Evolutionary conservation across 2,888 invertebrate genomes (phyloP), one percentile per base, ranked within the genome.

Genomic region (Panopea generosa): DNA sequence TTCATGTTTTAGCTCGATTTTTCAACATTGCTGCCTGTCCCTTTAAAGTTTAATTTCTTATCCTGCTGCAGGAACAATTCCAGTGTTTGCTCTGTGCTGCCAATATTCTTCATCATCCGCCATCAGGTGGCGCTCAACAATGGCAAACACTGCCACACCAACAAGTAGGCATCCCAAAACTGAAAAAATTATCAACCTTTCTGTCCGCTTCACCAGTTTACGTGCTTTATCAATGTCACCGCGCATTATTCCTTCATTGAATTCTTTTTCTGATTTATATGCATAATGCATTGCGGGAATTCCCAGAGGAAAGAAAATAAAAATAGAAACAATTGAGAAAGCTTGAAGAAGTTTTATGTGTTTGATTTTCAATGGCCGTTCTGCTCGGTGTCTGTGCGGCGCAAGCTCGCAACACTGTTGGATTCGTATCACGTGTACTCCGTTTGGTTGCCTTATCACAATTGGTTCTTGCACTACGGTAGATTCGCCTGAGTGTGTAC

Each of bases 291-390:
- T 72, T 0, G 90, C 90, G 4, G 85, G 85, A 47, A 90, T 84
- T 6, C 90, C 90, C 6, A 87, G 77, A 9, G 90, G 90, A 74
- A 90, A 89, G 76, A 89, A 90, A 14, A 89, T 49, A 56, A 90
- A n/a, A 11, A 83, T 67, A 4, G 90, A 83, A 6, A 88, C 50
- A 20, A 89, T 70, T 18, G 88, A 86, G 24, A 88, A 83, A 14
- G 84, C 77, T 71, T 88, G 84, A 20, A 89, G 43, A 14, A 84
- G 62, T 63, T 78, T 80, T n/a, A 87, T 85, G 33, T 78, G 74
- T 22, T 72, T 67, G 9, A 77, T 62, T 53, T 72, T 74, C 26
- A 86, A 33, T 0, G 87, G 86, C 24, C 75, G 70, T 52, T 83
- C 79, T 3, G 69, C 67, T 11, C 67, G n/a, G 53, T 79, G 71